Base-by-base conservation (phyloP, 1,140 invertebrate species). In the Cepaea nemoralis region DNA sequence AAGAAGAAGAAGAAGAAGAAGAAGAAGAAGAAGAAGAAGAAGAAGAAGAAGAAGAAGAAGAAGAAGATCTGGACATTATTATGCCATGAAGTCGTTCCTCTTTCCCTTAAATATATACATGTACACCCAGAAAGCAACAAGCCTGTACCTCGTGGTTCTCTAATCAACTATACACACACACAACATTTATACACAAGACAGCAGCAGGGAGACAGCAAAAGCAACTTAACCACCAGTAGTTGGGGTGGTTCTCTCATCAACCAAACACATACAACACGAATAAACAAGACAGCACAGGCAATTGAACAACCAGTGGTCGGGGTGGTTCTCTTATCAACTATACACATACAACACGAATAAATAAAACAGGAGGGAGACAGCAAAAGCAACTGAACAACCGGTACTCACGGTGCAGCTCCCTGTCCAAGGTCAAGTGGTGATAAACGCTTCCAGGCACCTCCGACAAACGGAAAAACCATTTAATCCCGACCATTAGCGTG, bases 361-460 rank as follows among this genome's bases (percentile, higher is more conserved):
- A 55, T 22, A 14, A 55, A 6, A 45, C 42, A 45, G 16, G 8
- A 45, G 42, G 8, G 42, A 16, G 6, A 6, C 16, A 45, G 42
- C 16, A 45, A 6, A 45, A 45, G 16, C 42, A 45, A 16, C 42
- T 45, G 42, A 45, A 45, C 42, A 45, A 66, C 12, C 35, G 37
- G 12, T 71, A 84, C 86, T 84, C 83, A 88, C 85, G 81, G 80
- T 90, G 90, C 85, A 80, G 85, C 35, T 87, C 82, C 83, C 93
- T 87, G 85, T 93, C 93, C 85, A 93, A 92, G 55, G 93, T 91
- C 55, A 93, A 86, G 35, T 92, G 89, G 83, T 93, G 92, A 84
- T 93, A 93, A 12, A 93, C 93, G 50, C 91, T 93, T 86, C 92
- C 91, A 24, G 93, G 92, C 55, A 93, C 90, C 89, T 93, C 92